Evolutionary conservation across 2,797 vertebrate genomes (phyloP).

Genomic region (Schizothorax lantsangensis): DNA sequence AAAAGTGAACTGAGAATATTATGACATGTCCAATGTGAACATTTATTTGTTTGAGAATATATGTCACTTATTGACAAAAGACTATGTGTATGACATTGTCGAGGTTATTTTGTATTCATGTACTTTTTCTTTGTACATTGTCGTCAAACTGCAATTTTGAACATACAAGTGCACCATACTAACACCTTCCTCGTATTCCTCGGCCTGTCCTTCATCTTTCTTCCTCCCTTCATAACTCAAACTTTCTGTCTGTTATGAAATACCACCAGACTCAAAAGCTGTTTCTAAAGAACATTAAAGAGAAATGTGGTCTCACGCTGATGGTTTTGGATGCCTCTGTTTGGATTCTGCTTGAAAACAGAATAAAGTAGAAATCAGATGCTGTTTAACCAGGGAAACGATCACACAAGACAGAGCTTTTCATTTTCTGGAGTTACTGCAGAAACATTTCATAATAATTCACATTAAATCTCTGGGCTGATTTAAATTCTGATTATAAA

Average conservation of each 20-base stretch:
- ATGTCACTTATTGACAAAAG: slow-evolving; percentile 63
- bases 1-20: slow-evolving; percentile 72
- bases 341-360: background rate
- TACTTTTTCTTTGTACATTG: slow-evolving; percentile 59
- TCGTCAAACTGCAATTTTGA: slow-evolving; percentile 70
- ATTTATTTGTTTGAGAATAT: slow-evolving; percentile 73
- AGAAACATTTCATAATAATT: slow-evolving; percentile 8
- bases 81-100: slow-evolving; percentile 59
- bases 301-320: slow-evolving; percentile 85
- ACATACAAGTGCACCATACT: slow-evolving; percentile 68
- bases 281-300: slow-evolving; percentile 85
- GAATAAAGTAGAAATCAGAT: background rate
- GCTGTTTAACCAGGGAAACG: slow-evolving; percentile 7
- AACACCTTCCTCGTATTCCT: slow-evolving; percentile 48
- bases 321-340: slow-evolving; percentile 59
- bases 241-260: slow-evolving; percentile 79
- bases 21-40: slow-evolving; percentile 69
- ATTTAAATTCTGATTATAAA: slow-evolving; percentile 42
- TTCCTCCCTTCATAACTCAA: slow-evolving; percentile 65
- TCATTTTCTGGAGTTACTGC: slow-evolving; percentile 1
- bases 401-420: slow-evolving; percentile 38
- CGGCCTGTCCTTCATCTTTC: background rate
- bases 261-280: slow-evolving; percentile 78
- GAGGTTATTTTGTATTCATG: slow-evolving; percentile 66
- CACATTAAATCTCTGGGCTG: background rate